Conservation (phyloP, 2,113 vertebrate genomes). For the Notechis scutatus region DNA sequence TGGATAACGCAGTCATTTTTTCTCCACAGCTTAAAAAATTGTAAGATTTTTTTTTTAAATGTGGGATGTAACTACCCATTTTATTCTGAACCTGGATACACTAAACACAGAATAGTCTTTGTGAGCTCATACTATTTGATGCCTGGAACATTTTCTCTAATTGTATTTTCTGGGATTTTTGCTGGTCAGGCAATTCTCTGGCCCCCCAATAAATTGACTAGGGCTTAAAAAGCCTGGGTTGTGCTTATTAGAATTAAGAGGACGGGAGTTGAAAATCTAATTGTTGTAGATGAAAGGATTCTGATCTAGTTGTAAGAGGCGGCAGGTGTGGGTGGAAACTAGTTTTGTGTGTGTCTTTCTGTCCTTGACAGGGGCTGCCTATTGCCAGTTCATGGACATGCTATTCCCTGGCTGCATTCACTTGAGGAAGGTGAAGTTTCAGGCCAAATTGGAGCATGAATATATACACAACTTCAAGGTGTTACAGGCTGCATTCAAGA, state of each 20-base stretch:
- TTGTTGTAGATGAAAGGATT: not conserved
- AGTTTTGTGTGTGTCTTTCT: not conserved
- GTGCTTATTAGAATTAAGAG: not conserved
- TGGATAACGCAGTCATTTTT: not conserved
- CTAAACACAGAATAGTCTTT: not conserved
- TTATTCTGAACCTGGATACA: not conserved
- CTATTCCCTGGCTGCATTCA: conserved; percentile 94
- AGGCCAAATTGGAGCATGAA: conserved; percentile 95
- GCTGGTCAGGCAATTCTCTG: not conserved
- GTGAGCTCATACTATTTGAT: not conserved
- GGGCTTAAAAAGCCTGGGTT: not conserved
- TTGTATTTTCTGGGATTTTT: not conserved
- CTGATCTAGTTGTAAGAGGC: not conserved
- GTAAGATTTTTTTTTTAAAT: not conserved
- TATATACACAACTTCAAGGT: conserved; percentile 99
- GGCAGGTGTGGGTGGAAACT: not conserved
- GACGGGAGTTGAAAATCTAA: not conserved
- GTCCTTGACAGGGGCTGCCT: conserved; percentile 80
- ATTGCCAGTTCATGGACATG: conserved; percentile 99
- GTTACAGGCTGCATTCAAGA: conserved; percentile 94
- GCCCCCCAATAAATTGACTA: not conserved
- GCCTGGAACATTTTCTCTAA: not conserved
- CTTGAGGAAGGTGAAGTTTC: conserved; percentile 96
- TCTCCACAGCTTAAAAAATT: not conserved
- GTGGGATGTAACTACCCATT: not conserved